Evolutionary conservation across 1,140 invertebrate species (phyloP).

Genomic region (Drosophila mayri): DNA sequence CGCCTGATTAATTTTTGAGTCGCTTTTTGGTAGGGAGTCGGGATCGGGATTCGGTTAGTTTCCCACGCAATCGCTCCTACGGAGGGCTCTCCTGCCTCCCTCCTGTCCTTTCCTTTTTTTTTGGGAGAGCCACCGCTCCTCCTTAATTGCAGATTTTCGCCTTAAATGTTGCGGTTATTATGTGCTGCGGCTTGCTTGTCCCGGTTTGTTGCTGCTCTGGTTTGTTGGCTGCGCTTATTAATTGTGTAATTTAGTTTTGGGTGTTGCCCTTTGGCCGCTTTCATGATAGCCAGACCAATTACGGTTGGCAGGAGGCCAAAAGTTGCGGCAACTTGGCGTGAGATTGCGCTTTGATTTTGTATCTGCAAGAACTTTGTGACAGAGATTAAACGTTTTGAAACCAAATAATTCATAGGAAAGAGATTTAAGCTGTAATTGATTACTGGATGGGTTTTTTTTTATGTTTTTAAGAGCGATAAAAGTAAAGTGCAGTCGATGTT

Average conservation of each 20-base stretch:
- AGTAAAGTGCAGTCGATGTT: background rate
- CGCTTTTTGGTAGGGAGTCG: constrained; percentile 17
- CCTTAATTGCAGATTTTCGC: constrained; percentile 75
- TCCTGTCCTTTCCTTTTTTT: constrained; percentile 18
- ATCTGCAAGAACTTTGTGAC: constrained; percentile 17
- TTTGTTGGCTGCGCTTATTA: constrained; percentile 63
- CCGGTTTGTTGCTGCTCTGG: constrained; percentile 30
- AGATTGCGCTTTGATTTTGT: constrained; percentile 16
- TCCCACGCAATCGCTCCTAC: constrained; percentile 50
- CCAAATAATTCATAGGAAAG: background rate
- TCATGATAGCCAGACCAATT: constrained; percentile 51
- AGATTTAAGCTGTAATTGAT: background rate
- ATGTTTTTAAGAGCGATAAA: background rate
- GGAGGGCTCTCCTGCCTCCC: background rate
- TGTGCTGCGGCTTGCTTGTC: constrained; percentile 31
- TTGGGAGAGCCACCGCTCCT: constrained; percentile 11
- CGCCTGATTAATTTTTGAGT: constrained; percentile 76
- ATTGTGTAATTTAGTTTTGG: constrained; percentile 74
- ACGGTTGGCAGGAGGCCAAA: constrained; percentile 37
- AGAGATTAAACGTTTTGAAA: constrained; percentile 18
- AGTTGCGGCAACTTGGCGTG: constrained; percentile 40
- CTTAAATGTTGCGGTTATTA: constrained; percentile 71
- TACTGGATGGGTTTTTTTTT: accelerated
- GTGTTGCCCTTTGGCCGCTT: constrained; percentile 53
- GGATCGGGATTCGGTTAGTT: constrained; percentile 28